Evolutionary conservation across 35 echinoderm and acorn worm genomes (phyloP).

Genomic region (Strongylocentrotus purpuratus): DNA sequence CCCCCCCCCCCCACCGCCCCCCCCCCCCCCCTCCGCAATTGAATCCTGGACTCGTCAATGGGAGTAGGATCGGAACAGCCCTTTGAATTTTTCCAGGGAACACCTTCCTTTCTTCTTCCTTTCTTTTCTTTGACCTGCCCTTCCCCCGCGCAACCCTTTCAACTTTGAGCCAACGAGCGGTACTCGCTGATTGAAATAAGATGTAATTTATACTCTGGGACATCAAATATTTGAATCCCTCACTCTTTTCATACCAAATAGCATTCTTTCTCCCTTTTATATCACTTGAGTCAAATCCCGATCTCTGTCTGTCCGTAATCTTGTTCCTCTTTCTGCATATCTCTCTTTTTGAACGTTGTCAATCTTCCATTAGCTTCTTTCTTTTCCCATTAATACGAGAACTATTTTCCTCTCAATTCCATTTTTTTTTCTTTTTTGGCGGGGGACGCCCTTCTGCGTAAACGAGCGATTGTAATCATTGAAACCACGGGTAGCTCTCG

Average conservation of each 20-base stretch:
- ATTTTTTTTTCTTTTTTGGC: not conserved
- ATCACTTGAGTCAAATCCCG: not conserved
- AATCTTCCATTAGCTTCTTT: not conserved
- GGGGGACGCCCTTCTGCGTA: not conserved
- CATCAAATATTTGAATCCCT: conserved; percentile 9
- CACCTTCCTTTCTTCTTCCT: not conserved
- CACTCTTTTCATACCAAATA: not conserved
- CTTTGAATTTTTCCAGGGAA: not conserved
- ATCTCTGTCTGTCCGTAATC: not conserved
- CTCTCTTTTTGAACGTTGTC: not conserved
- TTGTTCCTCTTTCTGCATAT: not conserved
- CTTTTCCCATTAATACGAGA: not conserved
- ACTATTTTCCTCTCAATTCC: no score
- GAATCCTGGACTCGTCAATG: no score
- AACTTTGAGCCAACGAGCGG: not conserved
- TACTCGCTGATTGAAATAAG: not conserved
- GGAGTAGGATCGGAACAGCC: not conserved
- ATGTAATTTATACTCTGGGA: not conserved
- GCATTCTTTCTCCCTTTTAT: not conserved
- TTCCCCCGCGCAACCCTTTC: not conserved
- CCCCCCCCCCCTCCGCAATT: no score
- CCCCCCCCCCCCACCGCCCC: no score
- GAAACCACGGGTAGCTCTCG: not conserved
- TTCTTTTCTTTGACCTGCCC: not conserved
- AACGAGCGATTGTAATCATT: not conserved